phyloP scores from a whole-genome alignment of 2,113 vertebrate genomes.

The Brachyistius frenatus region DNA sequence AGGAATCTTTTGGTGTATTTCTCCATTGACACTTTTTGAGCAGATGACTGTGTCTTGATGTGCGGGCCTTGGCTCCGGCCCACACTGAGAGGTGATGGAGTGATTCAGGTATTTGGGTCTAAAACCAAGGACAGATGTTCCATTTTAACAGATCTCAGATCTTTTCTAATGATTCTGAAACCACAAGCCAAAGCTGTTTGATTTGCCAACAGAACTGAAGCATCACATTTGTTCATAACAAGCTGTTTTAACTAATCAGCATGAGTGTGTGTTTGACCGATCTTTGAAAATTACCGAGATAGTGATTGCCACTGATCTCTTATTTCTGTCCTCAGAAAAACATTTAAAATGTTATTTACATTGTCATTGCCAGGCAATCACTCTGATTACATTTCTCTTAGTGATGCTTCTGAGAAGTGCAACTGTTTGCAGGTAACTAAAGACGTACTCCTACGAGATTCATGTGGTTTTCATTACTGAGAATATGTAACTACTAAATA shows the following conservation, averaged over 20 bases:
- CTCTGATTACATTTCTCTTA: constrained; percentile 25
- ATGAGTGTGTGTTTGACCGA: constrained; percentile 21
- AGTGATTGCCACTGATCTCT: constrained; percentile 29
- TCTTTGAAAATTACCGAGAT: constrained; percentile 16
- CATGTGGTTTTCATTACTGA: not conserved
- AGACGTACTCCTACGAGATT: not conserved
- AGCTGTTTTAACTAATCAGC: constrained; percentile 27
- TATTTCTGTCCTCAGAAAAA: constrained; percentile 35
- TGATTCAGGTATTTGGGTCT: constrained; percentile 69
- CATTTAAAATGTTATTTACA: constrained; percentile 37
- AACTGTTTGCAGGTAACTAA: too few species aligned
- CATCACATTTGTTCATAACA: constrained; percentile 57
- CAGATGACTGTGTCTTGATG: constrained; percentile 13
- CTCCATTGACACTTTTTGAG: not conserved
- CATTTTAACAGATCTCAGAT: constrained; percentile 65
- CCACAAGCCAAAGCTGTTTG: constrained; percentile 66
- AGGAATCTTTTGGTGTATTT: not conserved
- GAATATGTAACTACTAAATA: not conserved
- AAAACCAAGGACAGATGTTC: constrained; percentile 69
- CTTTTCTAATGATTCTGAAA: constrained; percentile 74
- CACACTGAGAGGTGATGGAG: constrained; percentile 49
- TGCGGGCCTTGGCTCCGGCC: constrained; percentile 12
- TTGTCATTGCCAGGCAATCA: constrained; percentile 20
- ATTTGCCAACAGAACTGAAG: constrained; percentile 73
- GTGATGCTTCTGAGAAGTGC: not conserved